A percentile compares a stretch with the other conserved stretches of the same genome.
These are phyloP conservation scores for Watsonalla binaria DNA, from an alignment of 2,888 invertebrate species.

Conservation along the genomic window DNA sequence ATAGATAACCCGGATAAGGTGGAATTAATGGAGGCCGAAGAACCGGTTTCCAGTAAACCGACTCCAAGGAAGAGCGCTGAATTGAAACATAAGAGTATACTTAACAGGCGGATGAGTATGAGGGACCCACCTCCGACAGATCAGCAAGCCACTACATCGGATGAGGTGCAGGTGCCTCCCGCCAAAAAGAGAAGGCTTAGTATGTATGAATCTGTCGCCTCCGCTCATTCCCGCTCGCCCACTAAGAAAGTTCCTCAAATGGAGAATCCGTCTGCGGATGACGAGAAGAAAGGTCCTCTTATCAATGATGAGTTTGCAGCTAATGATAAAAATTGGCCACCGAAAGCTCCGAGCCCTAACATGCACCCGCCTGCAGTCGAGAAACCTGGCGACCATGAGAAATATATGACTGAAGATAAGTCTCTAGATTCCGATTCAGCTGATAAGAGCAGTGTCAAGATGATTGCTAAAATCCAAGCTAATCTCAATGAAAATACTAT, in stretches of 20 bases:
- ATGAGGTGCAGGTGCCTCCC: slow-evolving; percentile 27
- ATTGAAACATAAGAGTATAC: slow-evolving; percentile 36
- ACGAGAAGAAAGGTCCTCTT: slow-evolving; percentile 41
- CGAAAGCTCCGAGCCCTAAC: slow-evolving; percentile 60
- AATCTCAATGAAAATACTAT: slow-evolving; percentile 71
- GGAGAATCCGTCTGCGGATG: slow-evolving; percentile 27
- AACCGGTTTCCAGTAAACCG: slow-evolving; percentile 23
- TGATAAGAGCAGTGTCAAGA: slow-evolving; percentile 66
- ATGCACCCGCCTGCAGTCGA: slow-evolving; percentile 62
- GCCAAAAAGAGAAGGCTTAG: slow-evolving; percentile 27
- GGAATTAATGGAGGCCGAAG: slow-evolving; percentile 24
- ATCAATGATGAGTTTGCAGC: slow-evolving; percentile 46
- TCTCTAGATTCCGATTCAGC: slow-evolving; percentile 60
- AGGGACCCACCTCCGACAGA: slow-evolving; percentile 30
- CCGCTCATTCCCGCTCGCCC: slow-evolving; percentile 35
- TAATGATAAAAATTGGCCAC: slow-evolving; percentile 60
- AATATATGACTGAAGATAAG: slow-evolving; percentile 72
- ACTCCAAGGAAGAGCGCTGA: slow-evolving; percentile 51
- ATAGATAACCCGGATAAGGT: slow-evolving; percentile 46
- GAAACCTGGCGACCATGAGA: slow-evolving; percentile 61
- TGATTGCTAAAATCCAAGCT: slow-evolving; percentile 73
- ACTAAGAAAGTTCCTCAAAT: slow-evolving; percentile 29
- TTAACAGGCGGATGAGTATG: slow-evolving; percentile 30
- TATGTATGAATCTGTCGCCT: slow-evolving; percentile 15
- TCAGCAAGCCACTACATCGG: slow-evolving; percentile 21